A percentile compares a stretch with the other conserved stretches of the same genome.
These are phyloP conservation scores for Thunnus maccoyii DNA, from an alignment of 2,113 vertebrate species.

Conservation along the genomic window DNA sequence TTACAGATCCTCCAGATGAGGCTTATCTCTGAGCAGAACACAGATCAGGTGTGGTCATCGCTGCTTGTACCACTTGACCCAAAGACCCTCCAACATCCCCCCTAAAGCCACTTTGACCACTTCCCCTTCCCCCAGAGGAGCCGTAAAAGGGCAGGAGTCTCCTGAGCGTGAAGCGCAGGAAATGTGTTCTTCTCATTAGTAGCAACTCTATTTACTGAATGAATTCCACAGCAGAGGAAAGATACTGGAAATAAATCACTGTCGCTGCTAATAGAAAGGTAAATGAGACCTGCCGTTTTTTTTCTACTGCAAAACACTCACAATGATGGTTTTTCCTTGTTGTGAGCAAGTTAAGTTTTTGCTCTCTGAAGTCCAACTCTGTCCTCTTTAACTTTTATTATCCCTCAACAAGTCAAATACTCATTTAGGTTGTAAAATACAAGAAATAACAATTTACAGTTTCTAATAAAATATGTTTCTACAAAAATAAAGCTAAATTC, in stretches of 20 bases:
- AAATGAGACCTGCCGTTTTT: background rate
- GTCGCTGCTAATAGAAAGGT: conserved; percentile 12
- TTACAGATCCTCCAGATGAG: background rate
- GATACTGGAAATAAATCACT: conserved; percentile 57
- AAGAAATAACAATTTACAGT: no score
- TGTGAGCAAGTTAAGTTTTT: background rate
- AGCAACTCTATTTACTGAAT: conserved; percentile 68
- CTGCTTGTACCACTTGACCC: conserved; percentile 8
- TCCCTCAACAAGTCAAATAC: background rate
- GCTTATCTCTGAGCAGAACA: background rate
- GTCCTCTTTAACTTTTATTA: background rate
- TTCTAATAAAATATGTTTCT: background rate
- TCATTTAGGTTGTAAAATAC: background rate
- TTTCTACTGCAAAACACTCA: background rate
- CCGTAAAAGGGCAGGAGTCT: conserved; percentile 13
- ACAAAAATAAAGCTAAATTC: background rate
- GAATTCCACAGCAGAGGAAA: conserved; percentile 71
- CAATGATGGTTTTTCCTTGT: conserved; percentile 40
- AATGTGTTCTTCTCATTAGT: conserved; percentile 82
- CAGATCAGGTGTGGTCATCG: background rate
- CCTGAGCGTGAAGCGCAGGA: conserved; percentile 57
- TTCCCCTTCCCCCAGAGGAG: conserved; percentile 35
- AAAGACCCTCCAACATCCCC: background rate
- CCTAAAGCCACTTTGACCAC: no score
- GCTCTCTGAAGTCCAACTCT: background rate